Evolutionary conservation across 2,113 vertebrate genomes (phyloP).

Genomic region (Natator depressus): DNA sequence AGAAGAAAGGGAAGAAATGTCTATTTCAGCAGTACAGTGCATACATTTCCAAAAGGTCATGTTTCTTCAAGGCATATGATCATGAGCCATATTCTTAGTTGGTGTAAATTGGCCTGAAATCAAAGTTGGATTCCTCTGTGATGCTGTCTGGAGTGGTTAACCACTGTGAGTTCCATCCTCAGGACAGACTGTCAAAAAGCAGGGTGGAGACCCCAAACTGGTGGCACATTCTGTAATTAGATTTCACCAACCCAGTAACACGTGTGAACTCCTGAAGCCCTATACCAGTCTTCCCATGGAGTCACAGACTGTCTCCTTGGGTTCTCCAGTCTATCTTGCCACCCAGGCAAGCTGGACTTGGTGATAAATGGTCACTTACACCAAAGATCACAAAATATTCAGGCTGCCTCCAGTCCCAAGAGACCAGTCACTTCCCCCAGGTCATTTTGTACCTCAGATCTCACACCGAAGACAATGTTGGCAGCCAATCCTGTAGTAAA

Average conservation of each 20-base stretch:
- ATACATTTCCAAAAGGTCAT: conserved; percentile 38
- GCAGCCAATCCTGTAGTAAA: neutral
- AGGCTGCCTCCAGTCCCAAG: no score
- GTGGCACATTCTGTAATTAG: neutral
- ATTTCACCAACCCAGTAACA: neutral
- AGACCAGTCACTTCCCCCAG: no score
- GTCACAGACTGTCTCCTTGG: no score
- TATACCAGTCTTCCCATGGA: no score
- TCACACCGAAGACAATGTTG: no score
- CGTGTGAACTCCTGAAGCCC: no score
- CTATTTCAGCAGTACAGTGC: neutral
- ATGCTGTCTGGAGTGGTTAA: neutral
- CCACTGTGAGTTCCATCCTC: neutral
- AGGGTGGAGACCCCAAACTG: neutral
- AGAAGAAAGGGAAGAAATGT: neutral
- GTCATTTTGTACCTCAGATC: no score
- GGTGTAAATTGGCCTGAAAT: neutral
- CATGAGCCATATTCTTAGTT: neutral
- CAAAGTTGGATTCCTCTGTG: neutral
- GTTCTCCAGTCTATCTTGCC: no score
- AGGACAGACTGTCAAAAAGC: neutral
- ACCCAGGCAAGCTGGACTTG: no score
- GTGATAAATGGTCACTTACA: no score
- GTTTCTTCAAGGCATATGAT: conserved; percentile 1
- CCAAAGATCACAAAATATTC: no score